Conservation (phyloP, 2,888 invertebrate species). For the Barypeithes pellucidus region DNA sequence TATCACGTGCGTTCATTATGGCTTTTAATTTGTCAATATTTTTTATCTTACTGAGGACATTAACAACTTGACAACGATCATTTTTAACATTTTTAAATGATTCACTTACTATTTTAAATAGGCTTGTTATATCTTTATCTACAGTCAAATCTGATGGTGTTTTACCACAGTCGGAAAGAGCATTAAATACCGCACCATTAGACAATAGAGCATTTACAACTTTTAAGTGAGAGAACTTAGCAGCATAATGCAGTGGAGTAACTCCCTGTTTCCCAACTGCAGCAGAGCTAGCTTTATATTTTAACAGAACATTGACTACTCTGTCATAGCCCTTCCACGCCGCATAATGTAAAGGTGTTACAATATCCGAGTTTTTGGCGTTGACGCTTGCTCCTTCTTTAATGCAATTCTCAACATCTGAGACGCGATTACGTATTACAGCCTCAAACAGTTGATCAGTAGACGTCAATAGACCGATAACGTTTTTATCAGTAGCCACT, state of each 20-base stretch:
- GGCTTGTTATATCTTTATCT: slow-evolving; percentile 12
- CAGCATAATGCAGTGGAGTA: slow-evolving; percentile 75
- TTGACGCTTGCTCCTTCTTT: slow-evolving; percentile 52
- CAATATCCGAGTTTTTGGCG: slow-evolving; percentile 43
- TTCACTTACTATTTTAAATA: not conserved
- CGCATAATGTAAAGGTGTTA: slow-evolving; percentile 60
- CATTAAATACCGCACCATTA: slow-evolving; percentile 45
- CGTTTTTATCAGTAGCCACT: too few species aligned
- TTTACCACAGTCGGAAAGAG: slow-evolving; percentile 38
- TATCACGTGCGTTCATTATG: slow-evolving; percentile 12
- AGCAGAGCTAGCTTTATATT: slow-evolving; percentile 51
- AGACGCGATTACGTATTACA: too few species aligned
- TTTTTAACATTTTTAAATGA: slow-evolving; percentile 17
- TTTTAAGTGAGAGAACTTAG: slow-evolving; percentile 56
- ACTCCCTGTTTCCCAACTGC: slow-evolving; percentile 73
- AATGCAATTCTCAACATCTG: too few species aligned
- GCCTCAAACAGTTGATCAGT: too few species aligned
- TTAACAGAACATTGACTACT: slow-evolving; percentile 49
- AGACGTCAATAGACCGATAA: too few species aligned
- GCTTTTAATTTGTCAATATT: slow-evolving; percentile 17
- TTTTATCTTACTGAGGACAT: slow-evolving; percentile 21
- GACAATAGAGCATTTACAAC: slow-evolving; percentile 51
- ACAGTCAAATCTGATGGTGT: slow-evolving; percentile 27
- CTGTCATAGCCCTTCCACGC: slow-evolving; percentile 57
- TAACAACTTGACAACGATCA: slow-evolving; percentile 1